phyloP scores from a whole-genome alignment of 2,797 vertebrate species.

The Enteromius viviparus region DNA sequence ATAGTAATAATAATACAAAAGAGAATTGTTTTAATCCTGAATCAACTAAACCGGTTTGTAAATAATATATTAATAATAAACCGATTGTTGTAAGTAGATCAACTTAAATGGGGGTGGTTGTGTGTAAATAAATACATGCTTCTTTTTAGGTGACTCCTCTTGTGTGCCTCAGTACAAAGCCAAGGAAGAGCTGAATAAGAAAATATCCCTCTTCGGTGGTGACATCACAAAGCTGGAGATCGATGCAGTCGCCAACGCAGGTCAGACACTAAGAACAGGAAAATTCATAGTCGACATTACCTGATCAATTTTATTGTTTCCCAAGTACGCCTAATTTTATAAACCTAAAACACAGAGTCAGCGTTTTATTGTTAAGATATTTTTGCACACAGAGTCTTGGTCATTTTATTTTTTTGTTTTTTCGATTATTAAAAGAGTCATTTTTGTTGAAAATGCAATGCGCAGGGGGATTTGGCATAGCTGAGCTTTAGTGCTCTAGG shows the following conservation, averaged over 20 bases:
- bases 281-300: background rate
- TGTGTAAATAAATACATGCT: background rate
- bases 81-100: background rate
- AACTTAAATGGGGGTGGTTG: background rate
- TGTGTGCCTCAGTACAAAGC: constrained; percentile 54
- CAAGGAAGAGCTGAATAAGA: constrained; percentile 79
- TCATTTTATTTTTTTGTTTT: background rate
- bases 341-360: constrained; percentile 7
- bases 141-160: constrained; percentile 55
- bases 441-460: constrained; percentile 6
- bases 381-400: background rate
- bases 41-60: background rate
- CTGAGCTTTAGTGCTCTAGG: background rate
- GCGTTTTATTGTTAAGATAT: constrained; percentile 6
- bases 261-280: constrained; percentile 68
- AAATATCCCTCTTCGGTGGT: constrained; percentile 84
- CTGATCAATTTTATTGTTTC: constrained; percentile 13
- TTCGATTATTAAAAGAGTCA: background rate
- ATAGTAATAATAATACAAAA: background rate
- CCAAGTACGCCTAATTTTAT: background rate
- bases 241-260: constrained; percentile 87
- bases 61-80: too few relatives aligned
- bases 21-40: background rate
- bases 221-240: constrained; percentile 91
- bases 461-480: background rate